These are phyloP conservation scores for Myathropa florea DNA, from an alignment of 2,888 invertebrate genomes.

Conservation along the genomic window DNA sequence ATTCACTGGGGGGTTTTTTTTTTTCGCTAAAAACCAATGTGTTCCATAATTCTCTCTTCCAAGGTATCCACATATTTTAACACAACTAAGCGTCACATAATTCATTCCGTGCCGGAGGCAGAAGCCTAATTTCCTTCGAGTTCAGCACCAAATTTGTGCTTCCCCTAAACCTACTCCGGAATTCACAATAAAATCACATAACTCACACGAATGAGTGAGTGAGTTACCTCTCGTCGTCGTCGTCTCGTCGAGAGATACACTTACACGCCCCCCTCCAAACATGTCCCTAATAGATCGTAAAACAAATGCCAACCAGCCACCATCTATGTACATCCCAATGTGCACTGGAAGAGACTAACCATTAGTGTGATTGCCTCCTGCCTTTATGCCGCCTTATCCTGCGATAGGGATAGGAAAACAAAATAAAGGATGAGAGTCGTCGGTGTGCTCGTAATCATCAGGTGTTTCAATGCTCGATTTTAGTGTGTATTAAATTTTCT, in stretches of 20 bases:
- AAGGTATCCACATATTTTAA: slow-evolving; percentile 40
- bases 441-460: slow-evolving; percentile 45
- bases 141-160: slow-evolving; percentile 32
- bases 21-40: slow-evolving; percentile 8
- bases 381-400: background rate
- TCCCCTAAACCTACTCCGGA: slow-evolving; percentile 21
- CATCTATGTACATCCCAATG: background rate
- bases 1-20: background rate
- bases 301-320: slow-evolving; percentile 32
- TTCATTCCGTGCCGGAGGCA: slow-evolving; percentile 44
- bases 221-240: background rate
- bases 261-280: slow-evolving; percentile 2
- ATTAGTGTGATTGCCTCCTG: slow-evolving; percentile 58
- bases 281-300: slow-evolving; percentile 55
- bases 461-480: slow-evolving; percentile 53
- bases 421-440: slow-evolving; percentile 1
- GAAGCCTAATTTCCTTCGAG: slow-evolving; percentile 62
- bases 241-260: background rate
- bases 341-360: slow-evolving; percentile 9
- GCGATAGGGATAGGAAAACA: background rate
- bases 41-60: slow-evolving; percentile 19
- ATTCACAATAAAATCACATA: slow-evolving; percentile 41
- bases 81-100: slow-evolving; percentile 57
- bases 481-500: slow-evolving; percentile 25
- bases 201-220: slow-evolving; percentile 33